phyloP scores from a whole-genome alignment of 2,797 vertebrate species.

The Schizopygopsis pylzovi region DNA sequence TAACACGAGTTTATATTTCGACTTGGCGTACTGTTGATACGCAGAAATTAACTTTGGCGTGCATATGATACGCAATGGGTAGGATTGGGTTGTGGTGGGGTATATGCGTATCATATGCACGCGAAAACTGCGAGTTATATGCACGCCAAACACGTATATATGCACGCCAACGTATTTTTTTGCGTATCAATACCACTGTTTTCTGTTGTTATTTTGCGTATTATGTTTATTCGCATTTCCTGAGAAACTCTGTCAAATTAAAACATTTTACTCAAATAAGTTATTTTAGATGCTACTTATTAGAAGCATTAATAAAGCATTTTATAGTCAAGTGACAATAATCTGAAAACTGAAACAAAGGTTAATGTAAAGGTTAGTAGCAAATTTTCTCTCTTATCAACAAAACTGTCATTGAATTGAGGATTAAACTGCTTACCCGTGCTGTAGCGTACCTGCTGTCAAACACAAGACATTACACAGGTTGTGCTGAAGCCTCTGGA shows the following conservation, averaged over 20 bases:
- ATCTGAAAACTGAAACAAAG: neutral
- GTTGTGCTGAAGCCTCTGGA: neutral
- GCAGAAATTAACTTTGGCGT: neutral
- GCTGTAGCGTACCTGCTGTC: slow-evolving; percentile 1
- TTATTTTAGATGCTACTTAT: neutral
- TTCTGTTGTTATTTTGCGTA: neutral
- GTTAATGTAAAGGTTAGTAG: no score
- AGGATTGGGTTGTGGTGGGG: neutral
- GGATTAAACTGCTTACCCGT: neutral
- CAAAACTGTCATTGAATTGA: neutral
- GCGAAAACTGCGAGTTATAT: neutral
- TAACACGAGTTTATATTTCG: neutral
- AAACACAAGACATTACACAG: neutral
- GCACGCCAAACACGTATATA: neutral
- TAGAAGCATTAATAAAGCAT: neutral
- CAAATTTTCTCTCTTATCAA: neutral
- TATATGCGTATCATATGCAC: neutral
- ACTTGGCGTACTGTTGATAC: neutral
- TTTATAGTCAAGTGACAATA: neutral
- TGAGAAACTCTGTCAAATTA: no score
- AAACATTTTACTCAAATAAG: neutral
- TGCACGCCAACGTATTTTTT: neutral
- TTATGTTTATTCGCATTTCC: neutral
- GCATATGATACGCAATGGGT: neutral
- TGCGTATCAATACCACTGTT: neutral